phyloP scores from a whole-genome alignment of 2,113 vertebrate genomes.

The Erinaceus europaeus region DNA sequence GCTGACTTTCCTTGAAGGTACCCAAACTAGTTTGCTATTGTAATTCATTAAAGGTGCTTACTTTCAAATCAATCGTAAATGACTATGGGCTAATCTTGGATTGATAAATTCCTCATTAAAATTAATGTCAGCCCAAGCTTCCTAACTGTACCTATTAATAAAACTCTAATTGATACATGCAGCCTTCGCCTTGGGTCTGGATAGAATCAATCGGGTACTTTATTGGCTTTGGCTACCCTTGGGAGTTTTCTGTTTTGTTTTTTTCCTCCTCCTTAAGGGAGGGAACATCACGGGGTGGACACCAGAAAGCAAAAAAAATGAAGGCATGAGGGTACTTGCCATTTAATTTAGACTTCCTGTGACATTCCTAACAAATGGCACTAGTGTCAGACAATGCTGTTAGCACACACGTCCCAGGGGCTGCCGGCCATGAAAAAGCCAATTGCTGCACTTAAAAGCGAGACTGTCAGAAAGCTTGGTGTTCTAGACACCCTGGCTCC shows the following conservation, averaged over 20 bases:
- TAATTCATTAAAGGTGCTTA: slow-evolving; percentile 47
- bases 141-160: slow-evolving; percentile 77
- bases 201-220: slow-evolving; percentile 74
- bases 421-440: slow-evolving; percentile 80
- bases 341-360: slow-evolving; percentile 80
- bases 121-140: slow-evolving; percentile 74
- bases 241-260: slow-evolving; percentile 4
- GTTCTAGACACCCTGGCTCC: slow-evolving; percentile 88
- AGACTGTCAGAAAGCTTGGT: slow-evolving; percentile 79
- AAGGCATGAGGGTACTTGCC: slow-evolving; percentile 46
- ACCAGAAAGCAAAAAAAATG: slow-evolving; percentile 58
- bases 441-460: slow-evolving; percentile 85
- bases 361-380: slow-evolving; percentile 74
- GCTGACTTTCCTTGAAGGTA: neutral
- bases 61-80: slow-evolving; percentile 60
- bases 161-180: slow-evolving; percentile 75
- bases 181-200: slow-evolving; percentile 66
- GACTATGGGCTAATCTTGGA: slow-evolving; percentile 72
- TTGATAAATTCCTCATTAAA: slow-evolving; percentile 81
- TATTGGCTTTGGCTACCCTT: slow-evolving; percentile 63
- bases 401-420: slow-evolving; percentile 78
- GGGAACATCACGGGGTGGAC: slow-evolving; percentile 54
- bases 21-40: neutral
- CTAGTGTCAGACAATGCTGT: slow-evolving; percentile 71
- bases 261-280: neutral